Evolutionary conservation across 1,140 invertebrate species (phyloP), one percentile per base, ranked within the genome.

Genomic region (Rhynchophorus ferrugineus): DNA sequence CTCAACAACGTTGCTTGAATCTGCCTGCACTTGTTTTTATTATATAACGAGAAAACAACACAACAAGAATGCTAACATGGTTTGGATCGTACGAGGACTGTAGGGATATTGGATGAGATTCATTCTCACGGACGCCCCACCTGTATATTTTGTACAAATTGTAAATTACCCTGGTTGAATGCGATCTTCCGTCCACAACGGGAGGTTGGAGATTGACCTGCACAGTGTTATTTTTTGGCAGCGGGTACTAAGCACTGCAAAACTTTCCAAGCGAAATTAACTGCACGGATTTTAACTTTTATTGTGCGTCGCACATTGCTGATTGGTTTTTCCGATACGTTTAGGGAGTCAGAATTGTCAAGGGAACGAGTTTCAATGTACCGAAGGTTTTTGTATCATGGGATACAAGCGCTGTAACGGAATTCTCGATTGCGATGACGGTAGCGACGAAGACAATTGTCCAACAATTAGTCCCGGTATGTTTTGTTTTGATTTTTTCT

Each of bases 361-460:
- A 62, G 59, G 64, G 45, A 61, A 64, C 46, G 71, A 78, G 64
- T 86, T 82, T 67, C 71, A 71, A 63, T 85, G 83, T 66, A 66
- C 69, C 56, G 81, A 80, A 62, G 81, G 81, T 47, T 73, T 72
- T 58, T 85, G 83, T 71, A 79, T 85, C 62, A 68, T 72, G 50
- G 72, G 71, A 57, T 75, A 76, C 60, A 75, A 78, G 61, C 72
- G 73, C 59, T 85, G 83, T 73, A 81, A 85, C 70, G 76, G 78
- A 56, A 67, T 74, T 57, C 71, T 70, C 54, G 81, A 85, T 68
- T 85, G 84, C 70, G 65, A 69, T 52, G 81, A 81, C 66, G 75
- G 75, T 57, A 79, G 78, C 60, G 84, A 85, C 67, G 83, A 85
- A 71, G 71, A 71, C 62, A 76, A 82, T 68, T 85, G 83, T 71